phyloP scores from a whole-genome alignment of 2,888 invertebrate genomes.

The Panopea generosa region DNA sequence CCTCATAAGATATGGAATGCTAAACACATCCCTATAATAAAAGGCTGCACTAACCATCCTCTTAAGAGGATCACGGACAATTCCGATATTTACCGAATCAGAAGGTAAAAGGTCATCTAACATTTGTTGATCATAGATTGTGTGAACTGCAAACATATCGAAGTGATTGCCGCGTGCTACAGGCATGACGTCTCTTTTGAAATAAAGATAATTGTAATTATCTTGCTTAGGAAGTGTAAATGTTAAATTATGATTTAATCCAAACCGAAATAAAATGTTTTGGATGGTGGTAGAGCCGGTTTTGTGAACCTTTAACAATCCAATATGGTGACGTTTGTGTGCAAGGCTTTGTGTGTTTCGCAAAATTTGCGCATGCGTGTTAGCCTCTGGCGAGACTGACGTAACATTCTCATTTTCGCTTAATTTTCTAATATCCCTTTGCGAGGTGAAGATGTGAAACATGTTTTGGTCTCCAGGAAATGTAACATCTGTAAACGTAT shows the following conservation, averaged over 20 bases:
- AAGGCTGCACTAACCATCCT: conserved; percentile 54
- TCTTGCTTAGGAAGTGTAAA: conserved; percentile 47
- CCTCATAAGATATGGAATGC: conserved; percentile 6
- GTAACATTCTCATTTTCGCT: too few species aligned
- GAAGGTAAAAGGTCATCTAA: conserved; percentile 50
- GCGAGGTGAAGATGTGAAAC: too few species aligned
- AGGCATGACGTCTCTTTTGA: conserved; percentile 22
- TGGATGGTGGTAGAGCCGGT: conserved; percentile 60
- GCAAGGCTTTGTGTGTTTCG: too few species aligned
- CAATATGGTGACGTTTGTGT: conserved; percentile 58
- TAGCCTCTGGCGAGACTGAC: too few species aligned
- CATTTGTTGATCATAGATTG: conserved; percentile 31
- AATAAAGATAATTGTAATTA: conserved; percentile 8
- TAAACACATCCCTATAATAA: conserved; percentile 43
- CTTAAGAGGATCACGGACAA: conserved; percentile 61
- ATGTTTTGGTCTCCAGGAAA: too few species aligned
- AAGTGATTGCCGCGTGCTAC: conserved; percentile 22
- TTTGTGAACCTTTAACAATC: conserved; percentile 66
- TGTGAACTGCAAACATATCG: conserved; percentile 66
- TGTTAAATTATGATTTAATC: conserved; percentile 47
- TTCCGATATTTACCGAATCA: conserved; percentile 57
- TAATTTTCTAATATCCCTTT: too few species aligned
- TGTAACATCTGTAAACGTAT: too few species aligned
- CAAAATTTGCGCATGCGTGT: too few species aligned
- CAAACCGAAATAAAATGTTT: conserved; percentile 62